phyloP scores from a whole-genome alignment of 2,797 vertebrate species.

The Sandelia bainsii region DNA sequence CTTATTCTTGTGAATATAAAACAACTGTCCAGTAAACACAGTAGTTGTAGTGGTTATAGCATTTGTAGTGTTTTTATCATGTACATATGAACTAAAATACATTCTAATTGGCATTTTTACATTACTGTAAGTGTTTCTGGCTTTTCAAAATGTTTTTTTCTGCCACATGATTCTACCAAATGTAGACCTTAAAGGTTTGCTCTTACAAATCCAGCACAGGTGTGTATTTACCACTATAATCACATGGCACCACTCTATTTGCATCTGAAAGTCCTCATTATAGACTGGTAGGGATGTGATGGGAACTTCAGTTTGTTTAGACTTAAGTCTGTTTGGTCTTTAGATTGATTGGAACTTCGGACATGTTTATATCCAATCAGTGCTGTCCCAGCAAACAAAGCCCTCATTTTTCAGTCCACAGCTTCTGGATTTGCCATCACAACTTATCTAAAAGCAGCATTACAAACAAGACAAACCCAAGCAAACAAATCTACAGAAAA shows the following conservation, averaged over 20 bases:
- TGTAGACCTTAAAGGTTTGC: constrained; percentile 30
- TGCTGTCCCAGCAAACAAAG: constrained; percentile 31
- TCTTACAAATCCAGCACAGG: constrained; percentile 39
- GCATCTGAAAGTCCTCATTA: constrained; percentile 17
- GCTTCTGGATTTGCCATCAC: constrained; percentile 37
- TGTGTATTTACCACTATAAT: constrained; percentile 23
- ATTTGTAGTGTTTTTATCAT: not conserved
- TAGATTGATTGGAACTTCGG: constrained; percentile 24
- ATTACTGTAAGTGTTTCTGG: not conserved
- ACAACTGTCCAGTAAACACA: not conserved
- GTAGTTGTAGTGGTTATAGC: not conserved
- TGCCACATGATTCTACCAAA: constrained; percentile 28
- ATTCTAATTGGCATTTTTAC: not conserved
- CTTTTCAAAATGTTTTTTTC: no score
- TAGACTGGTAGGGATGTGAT: constrained; percentile 1
- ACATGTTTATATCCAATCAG: constrained; percentile 45
- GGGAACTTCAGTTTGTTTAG: constrained; percentile 25
- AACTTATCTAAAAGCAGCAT: constrained; percentile 25
- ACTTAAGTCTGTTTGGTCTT: constrained; percentile 26
- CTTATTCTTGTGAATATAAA: no score
- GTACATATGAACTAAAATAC: not conserved
- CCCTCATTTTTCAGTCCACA: constrained; percentile 30
- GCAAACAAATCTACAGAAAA: constrained; percentile 61
- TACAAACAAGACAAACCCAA: constrained; percentile 41
- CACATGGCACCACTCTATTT: constrained; percentile 23